Conservation (phyloP, 2,113 vertebrate genomes). For the Eurystomus gularis region DNA sequence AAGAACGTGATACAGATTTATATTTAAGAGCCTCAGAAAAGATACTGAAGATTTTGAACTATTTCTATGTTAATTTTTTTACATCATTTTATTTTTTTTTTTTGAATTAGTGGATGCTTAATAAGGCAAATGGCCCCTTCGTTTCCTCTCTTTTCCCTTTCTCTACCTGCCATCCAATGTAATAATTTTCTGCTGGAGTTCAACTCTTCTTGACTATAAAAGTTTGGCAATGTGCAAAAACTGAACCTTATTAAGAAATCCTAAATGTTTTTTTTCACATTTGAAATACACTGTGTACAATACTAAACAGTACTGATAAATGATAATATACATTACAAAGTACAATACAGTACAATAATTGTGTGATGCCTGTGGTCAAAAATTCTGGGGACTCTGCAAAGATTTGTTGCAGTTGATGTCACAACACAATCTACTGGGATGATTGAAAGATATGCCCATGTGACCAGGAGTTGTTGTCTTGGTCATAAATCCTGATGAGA, state of each 20-base stretch:
- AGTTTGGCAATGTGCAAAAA: accelerated
- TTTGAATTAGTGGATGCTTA: background rate
- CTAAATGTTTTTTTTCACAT: background rate
- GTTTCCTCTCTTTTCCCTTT: background rate
- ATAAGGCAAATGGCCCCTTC: background rate
- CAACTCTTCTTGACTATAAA: background rate
- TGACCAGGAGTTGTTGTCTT: background rate
- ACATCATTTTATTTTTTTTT: background rate
- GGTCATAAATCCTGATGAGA: background rate
- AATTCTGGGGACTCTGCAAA: background rate
- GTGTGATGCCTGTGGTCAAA: background rate
- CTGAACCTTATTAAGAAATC: background rate
- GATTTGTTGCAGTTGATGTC: background rate
- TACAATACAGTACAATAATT: background rate
- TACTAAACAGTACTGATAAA: background rate
- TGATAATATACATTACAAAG: background rate
- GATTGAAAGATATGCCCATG: background rate
- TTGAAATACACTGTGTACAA: background rate
- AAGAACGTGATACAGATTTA: background rate
- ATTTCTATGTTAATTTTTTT: background rate
- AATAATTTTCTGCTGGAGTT: background rate
- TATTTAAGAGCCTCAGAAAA: background rate
- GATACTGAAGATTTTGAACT: background rate
- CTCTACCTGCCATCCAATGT: background rate
- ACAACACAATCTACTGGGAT: background rate